phyloP scores from a whole-genome alignment of 2,797 vertebrate genomes.

The Myripristis jacobus region DNA sequence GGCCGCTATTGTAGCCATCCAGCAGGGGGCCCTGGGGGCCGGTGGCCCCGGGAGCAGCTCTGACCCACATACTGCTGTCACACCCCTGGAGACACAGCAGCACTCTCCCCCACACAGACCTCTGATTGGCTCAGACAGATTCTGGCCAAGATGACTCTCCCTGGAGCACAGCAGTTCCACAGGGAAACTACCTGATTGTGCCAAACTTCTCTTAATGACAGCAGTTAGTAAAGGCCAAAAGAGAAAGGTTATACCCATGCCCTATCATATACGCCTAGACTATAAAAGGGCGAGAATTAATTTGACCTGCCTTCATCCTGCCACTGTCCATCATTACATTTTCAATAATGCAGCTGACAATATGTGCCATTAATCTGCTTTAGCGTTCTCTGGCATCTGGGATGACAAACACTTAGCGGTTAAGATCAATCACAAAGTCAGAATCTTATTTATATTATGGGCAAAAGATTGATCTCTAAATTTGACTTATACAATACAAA shows the following conservation, averaged over 20 bases:
- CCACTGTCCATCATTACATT: not conserved
- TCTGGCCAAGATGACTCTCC: constrained; percentile 58
- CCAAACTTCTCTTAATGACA: constrained; percentile 67
- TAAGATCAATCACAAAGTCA: constrained; percentile 5
- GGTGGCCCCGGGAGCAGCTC: constrained; percentile 82
- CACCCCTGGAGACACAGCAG: constrained; percentile 87
- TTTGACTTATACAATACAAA: not conserved
- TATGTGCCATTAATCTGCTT: constrained; percentile 12
- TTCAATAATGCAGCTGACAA: constrained; percentile 22
- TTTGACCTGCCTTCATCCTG: constrained; percentile 22
- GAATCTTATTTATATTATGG: not conserved
- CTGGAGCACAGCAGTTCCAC: constrained; percentile 55
- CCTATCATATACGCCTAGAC: constrained; percentile 25
- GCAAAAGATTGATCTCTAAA: too few relatives aligned
- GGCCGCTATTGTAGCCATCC: constrained; percentile 84
- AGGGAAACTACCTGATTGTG: constrained; percentile 69
- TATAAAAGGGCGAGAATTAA: not conserved
- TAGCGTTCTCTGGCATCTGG: not conserved
- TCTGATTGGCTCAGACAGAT: constrained; percentile 68
- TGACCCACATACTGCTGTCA: constrained; percentile 89
- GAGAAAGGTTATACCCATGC: constrained; percentile 44
- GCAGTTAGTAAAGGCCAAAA: constrained; percentile 58
- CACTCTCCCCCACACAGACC: constrained; percentile 61
- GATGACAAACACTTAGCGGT: not conserved
- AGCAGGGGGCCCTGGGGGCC: constrained; percentile 85